These are phyloP conservation scores for Cichladusa arquata DNA, from an alignment of 2,113 vertebrate species.

Conservation along the genomic window DNA sequence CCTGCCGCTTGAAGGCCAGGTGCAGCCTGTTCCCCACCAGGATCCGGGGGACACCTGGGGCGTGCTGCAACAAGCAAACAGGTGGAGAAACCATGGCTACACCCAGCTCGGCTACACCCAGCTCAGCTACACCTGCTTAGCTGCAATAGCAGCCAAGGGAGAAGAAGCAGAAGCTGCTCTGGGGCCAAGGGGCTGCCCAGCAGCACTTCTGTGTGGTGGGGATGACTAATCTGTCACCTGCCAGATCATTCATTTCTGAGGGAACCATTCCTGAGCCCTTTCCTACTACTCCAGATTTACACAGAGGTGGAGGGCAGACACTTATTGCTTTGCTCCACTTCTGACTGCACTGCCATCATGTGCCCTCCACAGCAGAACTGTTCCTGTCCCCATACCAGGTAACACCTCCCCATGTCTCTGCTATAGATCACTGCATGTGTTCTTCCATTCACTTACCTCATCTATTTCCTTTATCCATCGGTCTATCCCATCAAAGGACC, in stretches of 20 bases:
- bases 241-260: neutral
- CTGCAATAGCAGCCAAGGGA: accelerated
- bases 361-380: neutral
- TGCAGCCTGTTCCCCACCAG: constrained; percentile 96
- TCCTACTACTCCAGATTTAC: neutral
- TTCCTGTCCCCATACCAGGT: neutral
- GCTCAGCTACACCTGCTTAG: neutral
- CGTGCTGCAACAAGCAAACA: constrained; percentile 76
- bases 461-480: constrained; percentile 98
- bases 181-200: accelerated
- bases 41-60: constrained; percentile 94
- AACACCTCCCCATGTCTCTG: neutral
- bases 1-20: constrained; percentile 94
- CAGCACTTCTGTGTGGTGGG: neutral
- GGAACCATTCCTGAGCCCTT: neutral
- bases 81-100: neutral
- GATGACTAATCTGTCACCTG: neutral
- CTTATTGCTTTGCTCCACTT: neutral
- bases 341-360: neutral
- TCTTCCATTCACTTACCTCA: constrained; percentile 77
- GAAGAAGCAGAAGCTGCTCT: neutral
- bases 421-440: accelerated
- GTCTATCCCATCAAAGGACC: constrained; percentile 98
- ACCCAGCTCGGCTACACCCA: neutral
- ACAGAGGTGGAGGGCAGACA: neutral